A percentile compares a stretch with the other conserved stretches of the same genome.
Evolutionary conservation across 2,797 vertebrate species (phyloP).

Genomic region (Hydrocynus forskahlii): DNA sequence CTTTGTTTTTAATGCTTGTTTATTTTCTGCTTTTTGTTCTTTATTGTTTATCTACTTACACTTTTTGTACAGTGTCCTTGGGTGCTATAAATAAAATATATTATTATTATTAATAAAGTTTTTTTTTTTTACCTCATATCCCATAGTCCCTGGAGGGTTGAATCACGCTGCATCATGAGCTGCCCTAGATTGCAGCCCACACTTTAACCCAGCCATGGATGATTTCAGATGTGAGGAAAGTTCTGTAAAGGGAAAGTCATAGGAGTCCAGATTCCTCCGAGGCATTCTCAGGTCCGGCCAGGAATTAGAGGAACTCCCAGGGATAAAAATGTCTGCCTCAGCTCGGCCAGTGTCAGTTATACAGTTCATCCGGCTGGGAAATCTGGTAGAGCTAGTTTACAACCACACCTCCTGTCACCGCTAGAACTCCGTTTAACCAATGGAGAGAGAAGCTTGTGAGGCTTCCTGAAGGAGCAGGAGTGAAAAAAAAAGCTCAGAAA

Average conservation of each 20-base stretch:
- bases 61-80: no score
- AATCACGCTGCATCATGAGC: constrained; percentile 42
- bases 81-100: no score
- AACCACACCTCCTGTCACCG: constrained; percentile 77
- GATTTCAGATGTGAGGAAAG: constrained; percentile 4
- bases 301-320: constrained; percentile 22
- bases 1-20: no score
- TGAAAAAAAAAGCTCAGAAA: constrained; percentile 63
- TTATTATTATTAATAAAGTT: no score
- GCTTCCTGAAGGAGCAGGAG: constrained; percentile 68
- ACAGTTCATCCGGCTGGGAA: constrained; percentile 71
- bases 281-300: constrained; percentile 14
- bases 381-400: constrained; percentile 80
- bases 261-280: constrained; percentile 7
- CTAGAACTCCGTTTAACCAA: constrained; percentile 63
- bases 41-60: no score
- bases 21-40: no score
- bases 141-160: constrained; percentile 28
- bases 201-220: neutral
- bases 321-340: constrained; percentile 33
- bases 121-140: constrained; percentile 53
- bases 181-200: neutral
- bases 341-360: constrained; percentile 56
- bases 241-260: constrained; percentile 13
- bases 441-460: constrained; percentile 65